Percentiles rank a stretch among this genome's conserved stretches.
phyloP scores from a whole-genome alignment of 2,113 vertebrate genomes.

The Isichthys henryi region DNA sequence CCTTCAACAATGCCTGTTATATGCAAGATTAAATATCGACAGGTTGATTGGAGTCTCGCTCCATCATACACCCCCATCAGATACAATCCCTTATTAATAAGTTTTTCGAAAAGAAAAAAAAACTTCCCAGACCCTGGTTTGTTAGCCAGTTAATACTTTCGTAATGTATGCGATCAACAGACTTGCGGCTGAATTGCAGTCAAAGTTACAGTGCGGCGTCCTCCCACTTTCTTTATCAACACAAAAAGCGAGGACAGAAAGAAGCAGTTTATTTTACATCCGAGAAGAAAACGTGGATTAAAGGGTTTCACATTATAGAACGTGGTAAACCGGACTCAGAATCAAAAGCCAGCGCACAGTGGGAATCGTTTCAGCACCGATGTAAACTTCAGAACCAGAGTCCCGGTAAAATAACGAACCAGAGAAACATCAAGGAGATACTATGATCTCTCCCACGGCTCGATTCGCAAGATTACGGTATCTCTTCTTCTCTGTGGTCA shows the following conservation, averaged over 20 bases:
- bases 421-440: background rate
- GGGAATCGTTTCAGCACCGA: background rate
- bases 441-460: background rate
- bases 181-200: background rate
- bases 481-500: background rate
- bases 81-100: background rate
- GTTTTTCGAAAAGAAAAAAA: background rate
- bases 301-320: background rate
- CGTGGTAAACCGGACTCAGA: background rate
- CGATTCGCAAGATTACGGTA: background rate
- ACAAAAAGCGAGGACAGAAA: background rate
- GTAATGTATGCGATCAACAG: background rate
- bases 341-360: background rate
- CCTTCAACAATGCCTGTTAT: constrained; percentile 28
- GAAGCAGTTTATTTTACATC: background rate
- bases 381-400: background rate
- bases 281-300: background rate
- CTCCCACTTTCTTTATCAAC: background rate
- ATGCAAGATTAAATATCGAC: constrained; percentile 48
- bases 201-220: too few species aligned
- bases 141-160: background rate
- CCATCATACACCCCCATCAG: constrained; percentile 21
- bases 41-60: constrained; percentile 18
- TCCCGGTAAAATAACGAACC: background rate
- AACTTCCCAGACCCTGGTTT: background rate